Evolutionary conservation across 2,113 vertebrate species (phyloP), one percentile per base, ranked within the genome.

Genomic region (Mustela nigripes): DNA sequence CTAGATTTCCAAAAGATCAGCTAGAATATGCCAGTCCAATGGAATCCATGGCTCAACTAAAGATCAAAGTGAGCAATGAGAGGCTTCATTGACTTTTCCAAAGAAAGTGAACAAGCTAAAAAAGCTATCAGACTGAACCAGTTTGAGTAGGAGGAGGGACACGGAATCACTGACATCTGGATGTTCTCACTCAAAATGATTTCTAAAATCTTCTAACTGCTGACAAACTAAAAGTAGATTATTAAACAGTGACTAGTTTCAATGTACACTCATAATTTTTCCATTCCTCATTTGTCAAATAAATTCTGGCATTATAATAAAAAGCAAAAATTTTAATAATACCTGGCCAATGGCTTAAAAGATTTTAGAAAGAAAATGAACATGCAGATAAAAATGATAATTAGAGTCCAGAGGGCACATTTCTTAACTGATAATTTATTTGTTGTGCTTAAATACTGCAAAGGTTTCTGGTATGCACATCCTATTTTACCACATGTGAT

Each of bases 401-500:
- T 96, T 95, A 94, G 39, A 89, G 67, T 94, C 71, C 60, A 94
- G 83, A 92, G 80, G 80, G 56, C 95, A 91, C 45, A 78, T 48
- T 95, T 45, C 91, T 97, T 97, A 95, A 97, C 26, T 87, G 91
- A 83, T 91, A 24, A 96, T 87, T 95, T 73, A 87, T 95, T 45
- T 98, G 76, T 62, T 97, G 36, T 89, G 33, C 9, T 93, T 97
- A 74, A 96, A 96, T 95, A 97, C 65, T 42, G 63, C 89, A 62
- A 86, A n/a, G 63, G 50, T 98, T 98, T 97, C 87, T 90, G 15
- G 79, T 91, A 21, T 24, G 93, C 48, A 16, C 39, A 91, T 78
- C n/a, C n/a, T 60, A 79, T 60, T 94, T 48, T 67, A 58, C 96
- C 97, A 97, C 96, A 97, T 97, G 97, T 65, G 42, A n/a, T 97